A percentile compares a stretch with the other conserved stretches of the same genome.
These are phyloP conservation scores for Andrena trimmerana DNA, from an alignment of 2,888 invertebrate genomes.

Conservation along the genomic window DNA sequence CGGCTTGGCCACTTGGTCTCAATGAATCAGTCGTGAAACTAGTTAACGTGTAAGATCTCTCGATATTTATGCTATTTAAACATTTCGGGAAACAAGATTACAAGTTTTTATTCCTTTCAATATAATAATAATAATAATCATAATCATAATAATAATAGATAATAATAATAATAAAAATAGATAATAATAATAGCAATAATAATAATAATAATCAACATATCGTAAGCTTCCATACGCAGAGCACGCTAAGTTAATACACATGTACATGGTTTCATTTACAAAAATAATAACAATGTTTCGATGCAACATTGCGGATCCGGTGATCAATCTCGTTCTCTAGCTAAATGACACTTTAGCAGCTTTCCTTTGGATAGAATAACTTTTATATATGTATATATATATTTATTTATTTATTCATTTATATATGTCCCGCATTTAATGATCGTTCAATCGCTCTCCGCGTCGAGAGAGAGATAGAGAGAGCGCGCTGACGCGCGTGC, in stretches of 20 bases:
- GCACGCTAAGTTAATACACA: conserved; percentile 82
- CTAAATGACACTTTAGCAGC: conserved; percentile 69
- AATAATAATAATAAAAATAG: conserved; percentile 70
- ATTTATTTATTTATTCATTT: conserved; percentile 16
- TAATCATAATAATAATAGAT: conserved; percentile 68
- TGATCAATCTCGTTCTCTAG: conserved; percentile 72
- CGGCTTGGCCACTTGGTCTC: not conserved
- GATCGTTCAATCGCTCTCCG: conserved; percentile 2
- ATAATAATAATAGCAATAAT: conserved; percentile 79
- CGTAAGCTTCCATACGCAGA: conserved; percentile 82
- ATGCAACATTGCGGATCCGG: conserved; percentile 79
- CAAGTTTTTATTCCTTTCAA: conserved; percentile 79
- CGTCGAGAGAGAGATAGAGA: not conserved
- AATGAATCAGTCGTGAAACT: not conserved
- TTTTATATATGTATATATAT: conserved; percentile 41
- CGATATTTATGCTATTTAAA: conserved; percentile 80
- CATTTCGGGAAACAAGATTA: conserved; percentile 82
- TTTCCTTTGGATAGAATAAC: conserved; percentile 65
- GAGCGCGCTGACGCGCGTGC: not conserved
- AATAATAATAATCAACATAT: conserved; percentile 83
- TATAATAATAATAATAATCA: conserved; percentile 68
- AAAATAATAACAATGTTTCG: conserved; percentile 83
- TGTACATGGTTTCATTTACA: conserved; percentile 81
- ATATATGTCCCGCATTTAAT: conserved; percentile 39
- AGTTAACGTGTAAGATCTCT: conserved; percentile 60